Conservation (phyloP, 2,113 vertebrate genomes). For the Salvelinus namaycush region DNA sequence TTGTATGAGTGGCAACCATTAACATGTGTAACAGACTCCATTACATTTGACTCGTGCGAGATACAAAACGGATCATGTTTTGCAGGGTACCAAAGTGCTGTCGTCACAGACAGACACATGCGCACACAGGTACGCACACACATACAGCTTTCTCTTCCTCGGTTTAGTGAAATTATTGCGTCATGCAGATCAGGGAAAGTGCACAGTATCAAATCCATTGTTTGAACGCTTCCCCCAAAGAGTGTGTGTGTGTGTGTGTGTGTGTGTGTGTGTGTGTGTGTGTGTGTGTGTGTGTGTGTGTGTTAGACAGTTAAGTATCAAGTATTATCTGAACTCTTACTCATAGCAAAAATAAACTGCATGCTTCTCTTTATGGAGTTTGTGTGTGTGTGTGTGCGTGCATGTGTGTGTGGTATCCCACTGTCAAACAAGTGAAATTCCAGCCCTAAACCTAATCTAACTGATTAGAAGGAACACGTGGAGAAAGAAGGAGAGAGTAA, state of each 20-base stretch:
- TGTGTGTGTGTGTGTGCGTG: neutral
- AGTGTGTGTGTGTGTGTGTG: too few relatives aligned
- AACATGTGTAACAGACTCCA: too few relatives aligned
- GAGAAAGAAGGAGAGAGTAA: neutral
- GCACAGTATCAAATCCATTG: conserved; percentile 29
- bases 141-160: conserved; percentile 15
- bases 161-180: conserved; percentile 7
- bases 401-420: neutral
- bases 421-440: too few relatives aligned
- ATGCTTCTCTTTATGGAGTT: neutral
- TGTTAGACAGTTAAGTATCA: too few relatives aligned
- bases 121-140: conserved; percentile 12
- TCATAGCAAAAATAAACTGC: neutral
- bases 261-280: too few relatives aligned
- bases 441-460: too few relatives aligned
- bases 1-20: too few relatives aligned
- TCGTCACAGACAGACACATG: neutral
- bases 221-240: conserved; percentile 39
- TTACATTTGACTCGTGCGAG: too few relatives aligned
- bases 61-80: too few relatives aligned
- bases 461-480: neutral
- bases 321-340: neutral
- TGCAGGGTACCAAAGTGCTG: too few relatives aligned
- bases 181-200: too few relatives aligned
- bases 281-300: too few relatives aligned